A percentile compares a stretch with the other conserved stretches of the same genome.
Conservation (phyloP, 2,113 vertebrate species). For the Ptyas mucosa region DNA sequence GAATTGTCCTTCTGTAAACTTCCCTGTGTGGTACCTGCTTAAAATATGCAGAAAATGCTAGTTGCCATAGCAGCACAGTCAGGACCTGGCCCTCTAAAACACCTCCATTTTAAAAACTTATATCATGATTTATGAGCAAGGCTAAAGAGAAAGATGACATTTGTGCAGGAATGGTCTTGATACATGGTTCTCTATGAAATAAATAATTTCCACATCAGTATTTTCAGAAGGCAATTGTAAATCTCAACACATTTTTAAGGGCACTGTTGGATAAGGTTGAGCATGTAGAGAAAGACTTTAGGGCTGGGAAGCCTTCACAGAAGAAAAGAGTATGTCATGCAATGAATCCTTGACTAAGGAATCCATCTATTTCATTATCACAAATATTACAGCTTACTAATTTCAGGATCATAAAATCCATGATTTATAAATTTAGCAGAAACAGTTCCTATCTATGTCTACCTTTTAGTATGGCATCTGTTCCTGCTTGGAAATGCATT, state of each 20-base stretch:
- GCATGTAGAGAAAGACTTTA: background rate
- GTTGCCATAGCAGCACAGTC: constrained; percentile 10
- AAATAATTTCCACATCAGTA: background rate
- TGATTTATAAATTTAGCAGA: background rate
- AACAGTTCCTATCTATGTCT: background rate
- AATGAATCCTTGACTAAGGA: background rate
- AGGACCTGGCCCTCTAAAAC: background rate
- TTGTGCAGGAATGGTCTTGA: background rate
- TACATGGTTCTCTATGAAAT: background rate
- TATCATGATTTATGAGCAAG: constrained; percentile 8
- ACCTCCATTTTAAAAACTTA: constrained; percentile 5
- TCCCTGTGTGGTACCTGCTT: background rate
- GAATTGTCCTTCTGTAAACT: background rate
- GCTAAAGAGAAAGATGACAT: constrained; percentile 1
- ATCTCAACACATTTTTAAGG: background rate
- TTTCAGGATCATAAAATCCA: background rate
- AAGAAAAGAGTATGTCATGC: background rate
- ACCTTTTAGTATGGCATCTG: background rate
- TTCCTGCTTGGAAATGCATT: background rate
- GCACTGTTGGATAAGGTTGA: background rate
- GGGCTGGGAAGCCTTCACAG: background rate
- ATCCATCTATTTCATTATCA: background rate
- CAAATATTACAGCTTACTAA: background rate
- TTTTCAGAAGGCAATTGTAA: background rate
- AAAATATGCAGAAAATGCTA: background rate